Percentiles rank a stretch among this genome's conserved stretches.
These are phyloP conservation scores for Nephila pilipes DNA, from an alignment of 1,140 invertebrate genomes.

Conservation along the genomic window DNA sequence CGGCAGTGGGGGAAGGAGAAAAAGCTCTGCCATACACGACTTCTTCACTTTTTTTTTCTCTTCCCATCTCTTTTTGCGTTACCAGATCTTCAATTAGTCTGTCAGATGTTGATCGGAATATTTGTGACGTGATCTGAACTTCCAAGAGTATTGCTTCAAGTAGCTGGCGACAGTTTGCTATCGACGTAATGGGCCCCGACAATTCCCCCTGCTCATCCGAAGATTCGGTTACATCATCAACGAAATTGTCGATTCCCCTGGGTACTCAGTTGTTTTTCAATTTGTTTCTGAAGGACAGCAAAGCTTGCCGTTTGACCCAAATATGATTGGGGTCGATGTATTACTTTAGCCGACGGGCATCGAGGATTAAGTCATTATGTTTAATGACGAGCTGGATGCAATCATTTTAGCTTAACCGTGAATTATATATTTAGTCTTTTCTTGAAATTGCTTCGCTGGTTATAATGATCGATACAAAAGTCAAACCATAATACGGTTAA, in stretches of 20 bases:
- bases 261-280: slow-evolving; percentile 32
- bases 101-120: slow-evolving; percentile 45
- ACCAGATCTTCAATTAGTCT: slow-evolving; percentile 63
- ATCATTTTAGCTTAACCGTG: too few species aligned
- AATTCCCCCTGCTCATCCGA: neutral
- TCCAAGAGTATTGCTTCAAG: neutral
- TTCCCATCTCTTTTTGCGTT: slow-evolving; percentile 1
- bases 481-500: too few species aligned
- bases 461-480: too few species aligned
- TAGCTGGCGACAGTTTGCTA: slow-evolving; percentile 35
- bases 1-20: neutral
- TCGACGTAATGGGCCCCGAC: slow-evolving; percentile 21
- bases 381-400: neutral
- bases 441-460: too few species aligned
- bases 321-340: neutral
- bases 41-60: neutral
- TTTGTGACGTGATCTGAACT: slow-evolving; percentile 52
- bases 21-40: neutral
- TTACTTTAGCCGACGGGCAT: neutral
- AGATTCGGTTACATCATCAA: slow-evolving; percentile 58
- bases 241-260: slow-evolving; percentile 8
- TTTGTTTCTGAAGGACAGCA: slow-evolving; percentile 1
- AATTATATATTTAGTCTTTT: too few species aligned
- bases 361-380: slow-evolving; percentile 12
- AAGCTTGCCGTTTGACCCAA: neutral